These are phyloP conservation scores for Carcinoscorpius rotundicauda DNA, from an alignment of 1,140 invertebrate species.

Conservation along the genomic window DNA sequence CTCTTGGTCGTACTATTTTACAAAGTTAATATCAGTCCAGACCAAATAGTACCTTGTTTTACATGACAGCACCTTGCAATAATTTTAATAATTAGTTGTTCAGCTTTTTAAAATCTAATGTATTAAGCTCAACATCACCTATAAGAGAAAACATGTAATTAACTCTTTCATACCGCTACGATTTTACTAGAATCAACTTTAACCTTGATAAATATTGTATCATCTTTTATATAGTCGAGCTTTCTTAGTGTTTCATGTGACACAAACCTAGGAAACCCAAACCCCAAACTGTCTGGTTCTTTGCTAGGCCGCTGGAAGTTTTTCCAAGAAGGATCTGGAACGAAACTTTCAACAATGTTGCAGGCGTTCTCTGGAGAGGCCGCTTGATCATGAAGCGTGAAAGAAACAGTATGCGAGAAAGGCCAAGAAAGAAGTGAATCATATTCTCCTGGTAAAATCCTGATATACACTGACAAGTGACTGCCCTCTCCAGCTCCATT, in stretches of 20 bases:
- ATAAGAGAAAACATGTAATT: no score
- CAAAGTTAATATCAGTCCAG: no score
- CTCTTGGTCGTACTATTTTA: no score
- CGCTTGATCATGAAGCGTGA: constrained; percentile 87
- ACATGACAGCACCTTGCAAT: no score
- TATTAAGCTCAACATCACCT: no score
- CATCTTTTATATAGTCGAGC: constrained; percentile 78
- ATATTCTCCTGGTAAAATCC: constrained; percentile 85
- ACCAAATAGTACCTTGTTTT: no score
- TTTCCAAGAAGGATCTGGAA: constrained; percentile 88
- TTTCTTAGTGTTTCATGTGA: constrained; percentile 84
- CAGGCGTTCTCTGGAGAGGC: constrained; percentile 51
- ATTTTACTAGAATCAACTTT: constrained; percentile 87
- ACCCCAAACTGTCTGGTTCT: constrained; percentile 77
- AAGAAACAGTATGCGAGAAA: constrained; percentile 82
- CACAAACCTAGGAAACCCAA: constrained; percentile 85
- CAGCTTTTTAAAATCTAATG: no score
- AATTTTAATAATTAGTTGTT: no score
- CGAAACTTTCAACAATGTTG: constrained; percentile 87
- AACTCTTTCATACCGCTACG: constrained; percentile 56
- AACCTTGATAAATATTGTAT: constrained; percentile 79
- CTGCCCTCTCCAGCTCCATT: constrained; percentile 85
- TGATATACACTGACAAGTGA: constrained; percentile 88
- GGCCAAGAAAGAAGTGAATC: constrained; percentile 89
- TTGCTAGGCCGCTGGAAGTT: constrained; percentile 84